These are phyloP conservation scores for Oriolus oriolus DNA, from an alignment of 2,113 vertebrate genomes.

Conservation along the genomic window DNA sequence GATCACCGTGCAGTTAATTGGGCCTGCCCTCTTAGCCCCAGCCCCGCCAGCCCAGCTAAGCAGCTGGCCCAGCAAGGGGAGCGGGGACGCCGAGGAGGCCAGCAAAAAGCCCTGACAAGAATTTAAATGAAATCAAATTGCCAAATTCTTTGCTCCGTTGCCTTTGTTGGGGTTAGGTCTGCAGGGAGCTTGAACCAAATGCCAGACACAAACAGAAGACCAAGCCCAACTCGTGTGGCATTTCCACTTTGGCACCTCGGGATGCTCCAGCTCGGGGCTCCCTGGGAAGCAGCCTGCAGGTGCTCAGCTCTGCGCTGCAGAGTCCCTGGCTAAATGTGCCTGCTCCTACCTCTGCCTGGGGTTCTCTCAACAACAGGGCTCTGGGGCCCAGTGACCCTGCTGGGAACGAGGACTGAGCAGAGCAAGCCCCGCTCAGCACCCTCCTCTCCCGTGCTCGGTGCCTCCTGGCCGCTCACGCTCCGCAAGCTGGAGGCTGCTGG, in stretches of 20 bases:
- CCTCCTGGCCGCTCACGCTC: fast-evolving
- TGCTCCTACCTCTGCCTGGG: not conserved
- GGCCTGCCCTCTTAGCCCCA: not conserved
- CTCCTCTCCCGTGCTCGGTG: fast-evolving
- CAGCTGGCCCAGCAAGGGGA: constrained; percentile 11
- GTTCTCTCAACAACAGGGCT: not conserved
- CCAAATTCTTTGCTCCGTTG: not conserved
- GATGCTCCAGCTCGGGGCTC: not conserved
- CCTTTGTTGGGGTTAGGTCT: not conserved
- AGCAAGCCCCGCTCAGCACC: fast-evolving
- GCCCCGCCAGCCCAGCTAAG: not conserved
- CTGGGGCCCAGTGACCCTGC: not conserved
- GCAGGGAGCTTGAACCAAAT: not conserved
- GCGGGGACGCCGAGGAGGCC: not conserved
- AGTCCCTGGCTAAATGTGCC: not conserved
- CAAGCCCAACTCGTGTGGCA: fast-evolving
- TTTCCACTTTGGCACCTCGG: not conserved
- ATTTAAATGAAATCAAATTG: not conserved
- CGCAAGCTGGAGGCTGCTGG: fast-evolving
- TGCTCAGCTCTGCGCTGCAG: fast-evolving
- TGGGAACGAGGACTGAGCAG: not conserved
- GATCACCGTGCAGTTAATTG: not conserved
- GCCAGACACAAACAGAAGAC: not conserved
- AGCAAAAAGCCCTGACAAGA: not conserved
- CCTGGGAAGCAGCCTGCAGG: not conserved